Base-by-base conservation (phyloP, 2,888 invertebrate species). In the Melanargia galathea region DNA sequence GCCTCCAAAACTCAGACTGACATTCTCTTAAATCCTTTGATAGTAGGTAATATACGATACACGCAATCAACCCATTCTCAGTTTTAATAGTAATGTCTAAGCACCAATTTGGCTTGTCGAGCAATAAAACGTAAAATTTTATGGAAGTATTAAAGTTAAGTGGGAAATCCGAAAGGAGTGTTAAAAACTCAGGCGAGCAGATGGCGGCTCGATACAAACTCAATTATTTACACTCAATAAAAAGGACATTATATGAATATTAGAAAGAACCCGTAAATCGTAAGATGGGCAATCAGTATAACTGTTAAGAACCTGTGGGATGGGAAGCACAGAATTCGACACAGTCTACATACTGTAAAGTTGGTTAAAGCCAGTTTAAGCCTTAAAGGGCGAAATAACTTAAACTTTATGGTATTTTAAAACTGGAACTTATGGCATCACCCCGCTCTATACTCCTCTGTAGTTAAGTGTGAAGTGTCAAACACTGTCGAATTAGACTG, bases 141-240 rank as follows among this genome's bases (percentile, higher is more conserved):
- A 90, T 84, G 82, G 76, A 80, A 81, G 77, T 84, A 88, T 90
- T 86, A 90, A 90, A 90, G 87, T 87, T 87, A 88, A 90, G 89
- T 90, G 87, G 88, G 87, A 90, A 90, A 89, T 90, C 87, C 86
- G 84, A 88, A 88, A 89, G 83, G 86, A 88, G 86, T 87, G 84
- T 84, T 89, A 86, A 86, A n/a, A 82, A 82, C 73, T 79, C 80
- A 76, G 20, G 52, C 79, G 76, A 81, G 80, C 88, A 88, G 88
- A 88, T 89, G 90, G 82, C 79, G 77, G 79, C 84, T 81, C 86
- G 86, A 86, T 89, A 86, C 88, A 86, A 87, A 86, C 89, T 87
- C 89, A 89, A 90, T 90, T 90, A 90, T 90, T 90, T 90, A 90
- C 90, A 90, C 90, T 89, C 89, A 84, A 90, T 90, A 90, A 90